Evolutionary conservation across 1,140 invertebrate genomes (phyloP), one percentile per base, ranked within the genome.

Genomic region (Theocolax elegans): DNA sequence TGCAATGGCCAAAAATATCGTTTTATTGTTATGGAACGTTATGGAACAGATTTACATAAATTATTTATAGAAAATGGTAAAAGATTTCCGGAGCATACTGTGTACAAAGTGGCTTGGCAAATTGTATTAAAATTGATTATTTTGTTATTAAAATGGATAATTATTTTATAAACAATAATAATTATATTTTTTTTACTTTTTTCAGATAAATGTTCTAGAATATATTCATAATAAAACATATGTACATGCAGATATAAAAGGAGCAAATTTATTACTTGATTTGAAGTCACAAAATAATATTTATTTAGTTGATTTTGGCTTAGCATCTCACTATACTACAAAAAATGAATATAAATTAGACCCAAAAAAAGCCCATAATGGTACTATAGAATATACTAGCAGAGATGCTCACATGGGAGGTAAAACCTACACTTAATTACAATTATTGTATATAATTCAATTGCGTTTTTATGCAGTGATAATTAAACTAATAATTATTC

Each of bases 381-480:
- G 97, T 1, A 99, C 97, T 1, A 93, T 97, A 72, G 95, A 98
- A 79, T 98, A 97, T 78, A 95, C 95, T 1, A 97, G 95, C 75
- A 88, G 95, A 73, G 97, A 99, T 89, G 96, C 96, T 48, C 97
- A 98, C 88, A 88, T 88, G 79, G 90, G 91, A 86, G 89, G 89
- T 90, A 83, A 78, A 48, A 27, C 72, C 51, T 15, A 17, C 56
- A 65, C 4, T 6, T 10, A 35, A 35, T 35, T 35, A 6, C 4
- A 6, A 6, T 35, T 6, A 35, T 35, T 35, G 66, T 35, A 51
- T 17, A 13, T 19, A 21, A n/a, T 19, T 10, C 44, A 40, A 46
- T 35, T 44, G 38, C 59, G 21, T 25, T n/a, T 66, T 59, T 75
- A 46, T 58, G 54, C n/a, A 59, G 51, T 10, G 64, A 67, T 73